Evolutionary conservation across 2,113 vertebrate species (phyloP).

Genomic region (Tachuris rubrigastra): DNA sequence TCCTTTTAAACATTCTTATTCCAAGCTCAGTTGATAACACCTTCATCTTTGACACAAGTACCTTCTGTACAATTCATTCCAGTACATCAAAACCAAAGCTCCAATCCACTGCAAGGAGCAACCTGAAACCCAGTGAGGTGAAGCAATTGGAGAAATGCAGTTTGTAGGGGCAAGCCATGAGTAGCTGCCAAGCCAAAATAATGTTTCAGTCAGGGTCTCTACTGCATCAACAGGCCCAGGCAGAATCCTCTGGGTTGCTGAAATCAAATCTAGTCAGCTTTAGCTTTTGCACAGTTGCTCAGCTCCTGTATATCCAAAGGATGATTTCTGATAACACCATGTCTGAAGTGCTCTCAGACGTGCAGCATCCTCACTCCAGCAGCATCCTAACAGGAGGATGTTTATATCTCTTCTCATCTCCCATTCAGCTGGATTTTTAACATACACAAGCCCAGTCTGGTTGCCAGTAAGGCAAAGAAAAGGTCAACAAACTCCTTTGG

Average conservation of each 20-base stretch:
- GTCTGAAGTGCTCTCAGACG: neutral
- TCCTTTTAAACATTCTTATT: neutral
- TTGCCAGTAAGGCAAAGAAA: conserved; percentile 17
- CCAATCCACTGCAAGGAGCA: neutral
- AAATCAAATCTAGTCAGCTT: neutral
- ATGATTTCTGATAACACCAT: fast-evolving
- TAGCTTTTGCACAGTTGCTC: neutral
- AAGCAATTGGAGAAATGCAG: neutral
- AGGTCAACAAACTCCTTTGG: conserved; percentile 51
- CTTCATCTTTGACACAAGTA: neutral
- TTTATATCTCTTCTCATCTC: neutral
- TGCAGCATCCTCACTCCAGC: neutral
- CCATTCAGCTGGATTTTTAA: neutral
- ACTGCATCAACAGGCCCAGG: neutral
- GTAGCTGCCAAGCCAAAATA: neutral
- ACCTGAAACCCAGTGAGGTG: neutral
- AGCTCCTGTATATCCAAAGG: neutral
- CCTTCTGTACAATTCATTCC: neutral
- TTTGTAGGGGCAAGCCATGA: neutral
- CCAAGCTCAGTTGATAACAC: neutral
- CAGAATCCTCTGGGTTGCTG: neutral
- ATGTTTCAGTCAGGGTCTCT: neutral
- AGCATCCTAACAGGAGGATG: neutral
- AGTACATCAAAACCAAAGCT: neutral
- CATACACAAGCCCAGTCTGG: neutral